These are phyloP conservation scores for Trididemnum miniatum DNA, from an alignment of 23 tunicate genomes.

Conservation along the genomic window DNA sequence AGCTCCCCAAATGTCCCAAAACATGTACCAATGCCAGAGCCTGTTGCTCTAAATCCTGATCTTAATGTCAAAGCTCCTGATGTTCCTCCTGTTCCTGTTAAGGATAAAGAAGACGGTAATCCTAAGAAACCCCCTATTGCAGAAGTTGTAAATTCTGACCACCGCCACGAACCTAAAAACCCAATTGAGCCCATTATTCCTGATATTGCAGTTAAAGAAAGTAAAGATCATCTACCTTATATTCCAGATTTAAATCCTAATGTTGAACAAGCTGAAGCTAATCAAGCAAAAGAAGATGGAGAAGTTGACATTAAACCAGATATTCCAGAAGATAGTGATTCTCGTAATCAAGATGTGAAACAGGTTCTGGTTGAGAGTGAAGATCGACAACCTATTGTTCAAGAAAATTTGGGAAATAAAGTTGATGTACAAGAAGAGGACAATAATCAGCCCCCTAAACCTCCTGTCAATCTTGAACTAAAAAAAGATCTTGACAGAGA, in stretches of 20 bases:
- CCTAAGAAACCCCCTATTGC: constrained; percentile 57
- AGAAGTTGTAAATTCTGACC: constrained; percentile 57
- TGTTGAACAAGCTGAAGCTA: background rate
- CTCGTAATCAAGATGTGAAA: no score
- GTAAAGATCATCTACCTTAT: no score
- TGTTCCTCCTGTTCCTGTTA: background rate
- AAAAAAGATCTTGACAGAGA: no score
- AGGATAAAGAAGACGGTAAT: background rate
- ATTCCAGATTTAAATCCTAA: background rate
- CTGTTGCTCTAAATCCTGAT: background rate
- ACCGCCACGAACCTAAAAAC: constrained; percentile 91
- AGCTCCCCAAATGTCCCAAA: background rate
- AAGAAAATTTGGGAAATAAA: background rate
- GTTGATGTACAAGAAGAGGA: background rate
- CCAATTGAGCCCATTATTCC: constrained; percentile 39
- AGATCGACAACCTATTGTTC: background rate
- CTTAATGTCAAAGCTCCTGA: background rate
- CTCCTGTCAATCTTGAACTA: no score
- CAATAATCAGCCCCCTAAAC: no score
- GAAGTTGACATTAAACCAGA: background rate
- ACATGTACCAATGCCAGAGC: constrained; percentile 6
- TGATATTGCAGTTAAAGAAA: constrained; percentile 12
- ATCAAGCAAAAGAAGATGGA: background rate
- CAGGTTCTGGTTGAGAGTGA: no score
- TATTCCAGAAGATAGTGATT: no score